Base-by-base conservation (phyloP, 2,888 invertebrate species). In the Chymomyza caudatula region DNA sequence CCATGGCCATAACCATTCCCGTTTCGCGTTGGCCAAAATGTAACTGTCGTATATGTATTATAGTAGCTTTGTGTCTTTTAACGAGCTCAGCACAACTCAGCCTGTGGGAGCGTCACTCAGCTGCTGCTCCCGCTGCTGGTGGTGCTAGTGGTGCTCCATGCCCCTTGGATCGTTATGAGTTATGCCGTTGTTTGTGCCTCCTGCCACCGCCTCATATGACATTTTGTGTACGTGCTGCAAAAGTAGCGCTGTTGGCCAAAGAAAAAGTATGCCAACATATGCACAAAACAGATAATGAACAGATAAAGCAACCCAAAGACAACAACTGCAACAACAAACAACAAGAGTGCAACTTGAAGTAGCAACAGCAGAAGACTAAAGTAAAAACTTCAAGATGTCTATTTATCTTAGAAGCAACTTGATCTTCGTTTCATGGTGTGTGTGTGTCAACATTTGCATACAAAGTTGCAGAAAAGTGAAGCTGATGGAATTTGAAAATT, bases 261-360 rank as follows among this genome's bases (percentile, higher is more conserved):
- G 54, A 37, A 78, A 78, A 82, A 85, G 85, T 82, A 82, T 85
- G 82, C 83, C 85, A 85, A 59, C 58, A 66, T 44, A 64, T 65
- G 60, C 62, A 59, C 44, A 44, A 65, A 66, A 67, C 74, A 76
- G 69, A 81, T 76, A 83, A 74, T 74, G 69, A 73, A 74, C 74
- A 68, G 69, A 77, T 73, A 65, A 37, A 70, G 54, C 77, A 74
- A 60, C 61, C 51, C 11, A 43, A 42, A 60, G 56, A 53, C 60
- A 49, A 55, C 42, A 53, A 37, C 15, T 11, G n/a, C 5, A 47
- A 37, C 29, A 37, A 37, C 2, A 37, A 37, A 8, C 29, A 11
- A 37, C 29, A 37, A 37, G 29, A 37, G 11, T 37, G 8, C 29
- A 11, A 37, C 11, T 37, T 37, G 11, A 37, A 11, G 29, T 11